Evolutionary conservation across 2,888 invertebrate species (phyloP), one percentile per base, ranked within the genome.

Genomic region (Iselma pallidipennis): DNA sequence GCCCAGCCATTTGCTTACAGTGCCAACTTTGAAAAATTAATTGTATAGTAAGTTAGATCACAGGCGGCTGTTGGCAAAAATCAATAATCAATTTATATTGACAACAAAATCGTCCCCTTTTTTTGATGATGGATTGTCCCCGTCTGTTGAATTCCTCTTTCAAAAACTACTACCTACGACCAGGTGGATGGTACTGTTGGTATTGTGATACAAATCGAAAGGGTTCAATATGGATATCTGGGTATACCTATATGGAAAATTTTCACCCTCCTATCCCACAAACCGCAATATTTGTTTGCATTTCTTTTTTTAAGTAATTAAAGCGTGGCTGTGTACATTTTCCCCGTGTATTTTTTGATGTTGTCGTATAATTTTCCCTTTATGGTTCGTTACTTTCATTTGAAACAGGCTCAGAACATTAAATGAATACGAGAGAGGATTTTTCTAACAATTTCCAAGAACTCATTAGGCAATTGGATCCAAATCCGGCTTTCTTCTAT

Each of bases 21-120:
- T 37, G 37, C 16, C 14, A 37, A 37, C 37, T 37, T 37, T 16
- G 14, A 37, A 37, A 42, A 10, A 42, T 19, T 42, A 42, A 42
- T 42, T 19, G 42, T 10, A 10, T 21, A 21, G 3, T 37, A 42
- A 19, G 21, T 21, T 21, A 9, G n/a, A n/a, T n/a, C n/a, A n/a
- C n/a, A n/a, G 42, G 9, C 19, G 19, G 19, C 63, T 49, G 33
- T 56, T 56, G 63, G 50, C 26, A 53, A 59, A 63, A 63, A 63
- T 63, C 63, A 63, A 63, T 63, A 63, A 57, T 59, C 63, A 63
- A 63, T 63, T 63, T 63, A 56, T 63, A 59, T 59, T 52, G 50
- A 50, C 29, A 50, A 63, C 59, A 57, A 55, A 63, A 50, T 53
- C 59, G 53, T 59, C 56, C 53, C 42, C 42, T 42, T 42, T 42